These are phyloP conservation scores for Acanthisitta chloris DNA, from an alignment of 2,113 vertebrate species.

Conservation along the genomic window DNA sequence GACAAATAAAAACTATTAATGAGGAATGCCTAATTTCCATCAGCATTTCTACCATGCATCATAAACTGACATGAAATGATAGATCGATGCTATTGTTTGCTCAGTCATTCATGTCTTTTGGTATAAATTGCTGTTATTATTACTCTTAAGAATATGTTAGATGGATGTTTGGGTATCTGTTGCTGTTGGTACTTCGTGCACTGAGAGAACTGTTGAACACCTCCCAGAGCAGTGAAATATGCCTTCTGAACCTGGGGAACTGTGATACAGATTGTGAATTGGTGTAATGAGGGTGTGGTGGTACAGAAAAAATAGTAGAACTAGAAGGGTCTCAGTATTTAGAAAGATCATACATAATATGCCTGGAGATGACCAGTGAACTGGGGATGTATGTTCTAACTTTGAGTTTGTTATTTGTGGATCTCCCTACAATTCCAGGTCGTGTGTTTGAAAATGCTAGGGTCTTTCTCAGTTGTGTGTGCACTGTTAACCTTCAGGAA, in stretches of 20 bases:
- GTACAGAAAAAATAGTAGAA: background rate
- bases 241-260: background rate
- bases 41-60: background rate
- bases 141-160: background rate
- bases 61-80: background rate
- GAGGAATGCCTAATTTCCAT: background rate
- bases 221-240: background rate
- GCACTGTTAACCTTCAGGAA: background rate
- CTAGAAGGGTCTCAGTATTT: background rate
- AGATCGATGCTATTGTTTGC: background rate
- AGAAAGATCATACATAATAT: background rate
- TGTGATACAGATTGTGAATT: background rate
- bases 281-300: background rate
- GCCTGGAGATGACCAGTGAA: background rate
- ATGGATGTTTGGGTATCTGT: background rate
- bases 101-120: background rate
- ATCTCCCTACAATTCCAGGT: background rate
- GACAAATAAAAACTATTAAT: background rate
- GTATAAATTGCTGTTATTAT: background rate
- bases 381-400: background rate
- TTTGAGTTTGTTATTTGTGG: background rate
- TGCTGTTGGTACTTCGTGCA: background rate
- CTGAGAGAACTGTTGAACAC: background rate
- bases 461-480: background rate
- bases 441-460: background rate